Percentiles rank a stretch among this genome's conserved stretches.
phyloP scores from a whole-genome alignment of 2,113 vertebrate genomes.

The Accipiter cooperii region DNA sequence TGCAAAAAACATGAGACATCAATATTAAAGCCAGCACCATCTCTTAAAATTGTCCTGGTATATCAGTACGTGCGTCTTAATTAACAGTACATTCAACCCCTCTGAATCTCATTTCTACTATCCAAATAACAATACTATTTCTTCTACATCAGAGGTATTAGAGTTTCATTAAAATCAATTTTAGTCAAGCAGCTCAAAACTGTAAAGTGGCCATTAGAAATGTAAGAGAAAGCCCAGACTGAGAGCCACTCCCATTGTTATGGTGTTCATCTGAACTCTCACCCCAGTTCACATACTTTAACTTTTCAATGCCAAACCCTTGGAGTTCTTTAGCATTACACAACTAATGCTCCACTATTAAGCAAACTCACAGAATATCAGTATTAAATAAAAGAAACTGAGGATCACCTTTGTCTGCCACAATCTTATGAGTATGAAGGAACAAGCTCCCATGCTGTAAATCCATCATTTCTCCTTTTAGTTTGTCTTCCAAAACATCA shows the following conservation, averaged over 20 bases:
- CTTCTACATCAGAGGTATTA: background rate
- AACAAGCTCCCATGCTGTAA: slow-evolving; percentile 93
- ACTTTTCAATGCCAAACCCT: background rate
- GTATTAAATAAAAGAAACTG: background rate
- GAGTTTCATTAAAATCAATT: background rate
- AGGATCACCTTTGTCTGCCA: slow-evolving; percentile 86
- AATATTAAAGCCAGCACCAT: background rate
- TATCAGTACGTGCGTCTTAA: accelerated
- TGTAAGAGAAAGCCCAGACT: background rate
- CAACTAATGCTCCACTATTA: background rate
- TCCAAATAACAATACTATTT: background rate
- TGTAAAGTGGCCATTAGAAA: background rate
- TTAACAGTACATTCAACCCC: background rate
- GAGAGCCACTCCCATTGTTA: background rate
- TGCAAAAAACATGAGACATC: accelerated
- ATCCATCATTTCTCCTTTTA: slow-evolving; percentile 98
- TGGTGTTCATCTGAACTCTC: background rate
- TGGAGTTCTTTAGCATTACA: background rate
- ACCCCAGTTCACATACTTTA: background rate
- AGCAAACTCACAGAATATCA: background rate
- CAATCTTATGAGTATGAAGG: slow-evolving; percentile 90
- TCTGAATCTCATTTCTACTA: background rate
- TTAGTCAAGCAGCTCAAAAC: background rate
- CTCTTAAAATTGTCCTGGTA: background rate
- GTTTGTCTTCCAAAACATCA: slow-evolving; percentile 93